Evolutionary conservation across 2,113 vertebrate species (phyloP).

Genomic region (Girardinichthys multiradiatus): DNA sequence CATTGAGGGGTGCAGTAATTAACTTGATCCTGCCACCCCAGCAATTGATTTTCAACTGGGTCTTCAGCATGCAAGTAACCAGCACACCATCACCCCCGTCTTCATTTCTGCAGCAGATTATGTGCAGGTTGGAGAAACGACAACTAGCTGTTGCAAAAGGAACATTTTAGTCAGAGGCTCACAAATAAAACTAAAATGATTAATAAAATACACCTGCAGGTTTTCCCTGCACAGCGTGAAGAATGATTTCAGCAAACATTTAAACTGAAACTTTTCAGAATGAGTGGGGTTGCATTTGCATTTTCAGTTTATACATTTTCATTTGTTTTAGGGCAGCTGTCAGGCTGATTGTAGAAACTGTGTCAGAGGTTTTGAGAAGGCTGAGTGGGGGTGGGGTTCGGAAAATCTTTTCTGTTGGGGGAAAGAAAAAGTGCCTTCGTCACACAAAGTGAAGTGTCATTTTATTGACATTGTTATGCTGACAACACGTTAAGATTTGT

Average conservation of each 20-base stretch:
- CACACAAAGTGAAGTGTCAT: conserved; percentile 59
- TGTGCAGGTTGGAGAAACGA: not conserved
- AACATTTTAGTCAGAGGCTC: conserved; percentile 18
- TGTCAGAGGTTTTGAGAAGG: conserved; percentile 53
- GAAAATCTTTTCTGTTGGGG: conserved; percentile 32
- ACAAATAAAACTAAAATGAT: conserved; percentile 50
- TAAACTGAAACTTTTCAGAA: conserved; percentile 50
- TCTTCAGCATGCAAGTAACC: conserved; percentile 15
- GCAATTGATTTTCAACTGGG: conserved; percentile 23
- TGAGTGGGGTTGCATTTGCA: conserved; percentile 50
- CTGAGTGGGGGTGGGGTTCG: not conserved
- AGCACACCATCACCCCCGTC: not conserved
- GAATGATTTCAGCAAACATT: conserved; percentile 49
- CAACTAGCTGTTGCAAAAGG: not conserved
- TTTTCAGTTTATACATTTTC: conserved; percentile 61
- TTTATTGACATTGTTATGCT: conserved; percentile 67
- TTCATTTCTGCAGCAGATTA: not conserved
- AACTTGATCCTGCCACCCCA: conserved; percentile 23
- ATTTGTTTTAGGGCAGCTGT: conserved; percentile 67
- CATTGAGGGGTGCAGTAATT: conserved; percentile 23
- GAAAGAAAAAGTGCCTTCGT: conserved; percentile 14
- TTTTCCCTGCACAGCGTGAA: conserved; percentile 37
- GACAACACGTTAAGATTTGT: conserved; percentile 68
- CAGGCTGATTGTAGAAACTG: conserved; percentile 52
- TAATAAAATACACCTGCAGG: conserved; percentile 54